Conservation (phyloP, 2,888 invertebrate genomes). For the Mechanitis messenoides region DNA sequence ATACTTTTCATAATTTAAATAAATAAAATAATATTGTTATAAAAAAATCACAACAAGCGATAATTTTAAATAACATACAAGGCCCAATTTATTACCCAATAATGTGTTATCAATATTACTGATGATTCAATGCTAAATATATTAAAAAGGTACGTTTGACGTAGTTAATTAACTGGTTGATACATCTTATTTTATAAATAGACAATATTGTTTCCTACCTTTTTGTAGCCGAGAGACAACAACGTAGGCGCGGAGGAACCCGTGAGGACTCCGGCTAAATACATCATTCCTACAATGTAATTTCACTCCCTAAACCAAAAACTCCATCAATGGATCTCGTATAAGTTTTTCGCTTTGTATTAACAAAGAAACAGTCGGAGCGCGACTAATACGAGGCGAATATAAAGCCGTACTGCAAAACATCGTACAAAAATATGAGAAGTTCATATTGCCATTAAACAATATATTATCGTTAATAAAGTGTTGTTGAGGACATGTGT, state of each 20-base stretch:
- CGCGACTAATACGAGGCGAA: slow-evolving; percentile 28
- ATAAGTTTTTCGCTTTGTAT: background rate
- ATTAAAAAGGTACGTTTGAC: no score
- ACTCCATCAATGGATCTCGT: slow-evolving; percentile 1
- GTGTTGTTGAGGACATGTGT: slow-evolving; percentile 28
- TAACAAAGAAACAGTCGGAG: slow-evolving; percentile 9
- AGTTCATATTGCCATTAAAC: slow-evolving; percentile 25
- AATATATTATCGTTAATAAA: slow-evolving; percentile 31
- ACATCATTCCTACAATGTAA: background rate
- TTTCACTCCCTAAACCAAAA: slow-evolving; percentile 2
- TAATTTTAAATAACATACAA: no score
- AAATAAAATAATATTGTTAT: no score
- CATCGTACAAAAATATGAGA: slow-evolving; percentile 23
- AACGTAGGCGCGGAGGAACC: slow-evolving; percentile 10
- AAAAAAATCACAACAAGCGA: no score
- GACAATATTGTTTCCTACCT: slow-evolving; percentile 12
- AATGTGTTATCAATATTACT: no score
- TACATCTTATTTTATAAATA: background rate
- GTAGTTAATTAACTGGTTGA: no score
- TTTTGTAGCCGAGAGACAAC: slow-evolving; percentile 9
- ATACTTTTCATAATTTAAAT: no score
- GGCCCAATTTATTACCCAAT: no score
- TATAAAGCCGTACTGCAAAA: slow-evolving; percentile 30
- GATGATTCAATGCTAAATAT: no score
- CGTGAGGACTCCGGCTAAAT: background rate